phyloP scores from a whole-genome alignment of 2,113 vertebrate species.

The Rhabdornis inornatus region DNA sequence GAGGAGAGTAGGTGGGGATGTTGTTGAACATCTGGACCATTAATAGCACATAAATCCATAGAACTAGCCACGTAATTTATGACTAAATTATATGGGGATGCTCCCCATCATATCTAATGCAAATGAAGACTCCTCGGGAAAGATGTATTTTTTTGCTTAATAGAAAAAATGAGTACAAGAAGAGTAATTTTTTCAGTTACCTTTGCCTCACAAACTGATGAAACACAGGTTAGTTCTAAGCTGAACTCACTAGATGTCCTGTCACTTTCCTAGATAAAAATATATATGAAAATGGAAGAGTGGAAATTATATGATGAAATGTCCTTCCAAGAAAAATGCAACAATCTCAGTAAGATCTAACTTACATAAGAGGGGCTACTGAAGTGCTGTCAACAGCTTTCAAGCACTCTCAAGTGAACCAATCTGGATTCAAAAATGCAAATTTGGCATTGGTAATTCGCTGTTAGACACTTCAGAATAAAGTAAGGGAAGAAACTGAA shows the following conservation, averaged over 20 bases:
- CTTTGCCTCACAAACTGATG: not conserved
- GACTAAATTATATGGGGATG: not conserved
- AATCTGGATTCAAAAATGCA: not conserved
- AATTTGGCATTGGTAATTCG: not conserved
- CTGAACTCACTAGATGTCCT: not conserved
- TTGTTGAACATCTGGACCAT: not conserved
- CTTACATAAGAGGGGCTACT: slow-evolving; percentile 24
- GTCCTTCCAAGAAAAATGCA: slow-evolving; percentile 22
- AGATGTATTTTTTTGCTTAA: not conserved
- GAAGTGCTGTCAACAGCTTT: slow-evolving; percentile 39
- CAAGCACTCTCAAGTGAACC: not conserved
- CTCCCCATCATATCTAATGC: not conserved
- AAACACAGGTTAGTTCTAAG: not conserved
- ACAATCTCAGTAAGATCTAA: not conserved
- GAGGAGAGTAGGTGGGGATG: not conserved
- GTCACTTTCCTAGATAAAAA: not conserved
- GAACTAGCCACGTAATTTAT: not conserved
- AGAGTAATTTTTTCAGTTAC: not conserved
- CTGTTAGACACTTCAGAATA: not conserved
- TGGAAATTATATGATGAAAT: not conserved
- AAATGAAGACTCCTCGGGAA: not conserved
- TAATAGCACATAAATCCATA: not conserved
- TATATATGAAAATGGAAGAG: not conserved
- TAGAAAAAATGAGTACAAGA: not conserved
- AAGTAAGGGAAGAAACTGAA: not conserved